Evolutionary conservation across 2,888 invertebrate species (phyloP).

Genomic region (Dicroscelio sp.): DNA sequence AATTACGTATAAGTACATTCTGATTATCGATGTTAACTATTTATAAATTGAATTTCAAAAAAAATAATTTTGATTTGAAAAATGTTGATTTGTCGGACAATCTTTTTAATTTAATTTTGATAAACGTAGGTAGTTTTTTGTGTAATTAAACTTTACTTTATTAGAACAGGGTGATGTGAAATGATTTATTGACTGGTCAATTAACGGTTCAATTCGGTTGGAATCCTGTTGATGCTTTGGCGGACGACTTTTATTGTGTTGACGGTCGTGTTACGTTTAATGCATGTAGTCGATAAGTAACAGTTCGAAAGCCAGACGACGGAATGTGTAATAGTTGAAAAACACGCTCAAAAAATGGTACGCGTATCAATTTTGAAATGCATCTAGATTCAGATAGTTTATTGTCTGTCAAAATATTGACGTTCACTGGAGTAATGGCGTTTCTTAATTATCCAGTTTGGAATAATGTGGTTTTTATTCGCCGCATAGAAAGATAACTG

Average conservation of each 20-base stretch:
- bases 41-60: no score
- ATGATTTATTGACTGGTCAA: constrained; percentile 79
- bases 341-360: background rate
- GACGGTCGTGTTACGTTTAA: constrained; percentile 54
- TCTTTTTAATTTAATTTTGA: constrained; percentile 51
- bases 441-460: constrained; percentile 18
- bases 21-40: no score
- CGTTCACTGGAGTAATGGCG: constrained; percentile 8
- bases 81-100: no score
- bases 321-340: constrained; percentile 44
- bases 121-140: constrained; percentile 51
- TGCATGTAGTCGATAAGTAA: constrained; percentile 39
- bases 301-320: background rate
- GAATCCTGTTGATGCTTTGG: constrained; percentile 72
- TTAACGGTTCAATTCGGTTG: constrained; percentile 75
- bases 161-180: constrained; percentile 58
- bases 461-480: constrained; percentile 7
- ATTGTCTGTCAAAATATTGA: constrained; percentile 68
- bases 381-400: constrained; percentile 18
- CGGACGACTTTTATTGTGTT: constrained; percentile 59
- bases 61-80: no score
- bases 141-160: constrained; percentile 57
- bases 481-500: background rate
- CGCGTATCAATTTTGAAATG: constrained; percentile 41
- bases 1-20: no score